Percentiles rank a stretch among this genome's conserved stretches.
phyloP scores from a whole-genome alignment of 2,888 invertebrate species.

The Dinocampus coccinellae region DNA sequence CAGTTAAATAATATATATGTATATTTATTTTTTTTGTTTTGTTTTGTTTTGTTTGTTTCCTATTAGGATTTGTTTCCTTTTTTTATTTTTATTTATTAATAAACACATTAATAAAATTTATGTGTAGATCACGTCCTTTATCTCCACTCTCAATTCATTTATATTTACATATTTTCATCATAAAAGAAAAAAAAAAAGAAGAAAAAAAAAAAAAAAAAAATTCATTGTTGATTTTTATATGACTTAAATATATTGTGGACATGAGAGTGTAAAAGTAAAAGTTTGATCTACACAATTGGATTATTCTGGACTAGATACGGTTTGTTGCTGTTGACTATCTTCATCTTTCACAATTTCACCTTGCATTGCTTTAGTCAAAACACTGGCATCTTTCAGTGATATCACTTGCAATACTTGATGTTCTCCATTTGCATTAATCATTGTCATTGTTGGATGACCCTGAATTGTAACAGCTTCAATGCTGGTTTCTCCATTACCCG shows the following conservation, averaged over 20 bases:
- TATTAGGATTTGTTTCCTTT: conserved; percentile 29
- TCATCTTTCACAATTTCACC: conserved; percentile 68
- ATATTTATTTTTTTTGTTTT: conserved; percentile 13
- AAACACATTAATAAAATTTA: neutral
- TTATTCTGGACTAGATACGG: conserved; percentile 71
- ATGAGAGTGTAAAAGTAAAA: conserved; percentile 15
- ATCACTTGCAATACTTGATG: conserved; percentile 87
- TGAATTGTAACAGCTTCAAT: conserved; percentile 84
- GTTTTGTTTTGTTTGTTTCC: conserved; percentile 39
- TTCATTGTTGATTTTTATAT: neutral
- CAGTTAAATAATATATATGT: neutral
- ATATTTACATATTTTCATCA: conserved; percentile 13
- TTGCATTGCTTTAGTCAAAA: conserved; percentile 85
- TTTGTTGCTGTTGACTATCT: conserved; percentile 65
- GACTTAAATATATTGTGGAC: neutral
- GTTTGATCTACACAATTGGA: conserved; percentile 38
- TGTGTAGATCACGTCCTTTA: neutral
- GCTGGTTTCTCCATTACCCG: conserved; percentile 78
- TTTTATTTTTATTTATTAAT: conserved; percentile 14
- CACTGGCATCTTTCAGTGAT: conserved; percentile 87
- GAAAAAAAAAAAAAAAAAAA: no score
- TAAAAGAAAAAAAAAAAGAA: no score
- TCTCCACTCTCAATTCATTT: neutral
- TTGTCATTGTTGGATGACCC: conserved; percentile 83
- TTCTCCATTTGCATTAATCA: conserved; percentile 76